Base-by-base conservation (phyloP, 35 echinoderm and acorn worm species). In the Ophioderma brevispina region DNA sequence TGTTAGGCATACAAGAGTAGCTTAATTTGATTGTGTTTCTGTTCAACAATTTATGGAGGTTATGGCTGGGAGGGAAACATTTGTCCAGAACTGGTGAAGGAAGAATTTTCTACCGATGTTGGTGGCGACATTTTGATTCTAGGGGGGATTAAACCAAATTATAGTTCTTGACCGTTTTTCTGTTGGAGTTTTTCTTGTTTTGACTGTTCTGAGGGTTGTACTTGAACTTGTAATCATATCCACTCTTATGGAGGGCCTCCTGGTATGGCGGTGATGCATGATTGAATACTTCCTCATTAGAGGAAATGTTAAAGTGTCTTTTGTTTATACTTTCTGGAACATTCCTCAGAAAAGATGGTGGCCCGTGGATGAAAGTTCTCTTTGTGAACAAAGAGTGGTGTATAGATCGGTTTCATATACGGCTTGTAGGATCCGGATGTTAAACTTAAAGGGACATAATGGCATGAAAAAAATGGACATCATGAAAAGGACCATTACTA, bases 71-170 rank as follows among this genome's bases (percentile, higher is more conserved):
- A 4, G 82, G 90, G 82, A 92, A 92, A 40, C 70, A 55, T 33
- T 31, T 77, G 28, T 92, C 75, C 3, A 92, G 17, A 15, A 92
- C n/a, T n/a, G 63, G 13, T 42, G 36, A 6, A 92, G n/a, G n/a
- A n/a, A 78, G 32, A 92, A 92, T 40, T 55, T 76, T 25, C 49
- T 40, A 3, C 84, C 91, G 52, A 92, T 76, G 59, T 92, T 92
- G 23, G 85, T 92, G 13, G 31, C 0, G 0, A 92, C 78, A 31
- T 82, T 70, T 13, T 76, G 80, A 31, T 33, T 81, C 36, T 33
- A 92, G 14, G 85, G 85, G 13, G 91, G 91, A 55, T 92, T 92
- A 41, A 81, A 92, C 91, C 91, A 92, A 13, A 32, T 88, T 21
- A 92, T 70, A 6, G 82, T 80, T 37, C 91, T n/a, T 39, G 42